Base-by-base conservation (phyloP, 2,113 vertebrate species). In the Mastomys natalensis region DNA sequence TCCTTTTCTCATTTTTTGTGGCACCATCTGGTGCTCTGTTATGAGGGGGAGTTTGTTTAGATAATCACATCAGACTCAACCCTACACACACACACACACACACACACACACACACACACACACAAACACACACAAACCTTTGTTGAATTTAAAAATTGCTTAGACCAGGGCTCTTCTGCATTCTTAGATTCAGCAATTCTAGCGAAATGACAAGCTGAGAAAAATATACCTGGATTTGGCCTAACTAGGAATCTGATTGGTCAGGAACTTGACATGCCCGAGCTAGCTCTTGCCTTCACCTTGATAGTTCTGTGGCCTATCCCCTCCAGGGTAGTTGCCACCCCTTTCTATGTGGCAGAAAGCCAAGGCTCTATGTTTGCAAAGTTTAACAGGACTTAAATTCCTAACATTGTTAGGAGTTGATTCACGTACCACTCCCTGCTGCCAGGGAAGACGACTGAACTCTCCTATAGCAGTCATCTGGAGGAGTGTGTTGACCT, bases 41-140 rank as follows among this genome's bases (percentile, higher is more conserved):
- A 87, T 89, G 74, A 93, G 74, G 29, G 64, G 92, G 40, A 95
- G 73, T 91, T 93, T 93, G 90, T 97, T 90, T 89, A 86, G 97
- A 92, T 93, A 96, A 95, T 48, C 66, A 73, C 60, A 48, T 76
- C 82, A 95, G 60, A 70, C 64, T 17, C 7, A 66, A 13, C 2
- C 55, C 16, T 15, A 26, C 29, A 22, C 10, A 60, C 31, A 21
- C 8, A 68, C 16, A 19, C 7, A 72, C 40, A 26, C 16, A 51
- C 37, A 48, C 5, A 43, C 40, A 60, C 43, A 48, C 43, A 78
- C 76, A 78, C 26, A 51, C 26, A 51, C 3, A 10, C 31, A 55
- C 51, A 80, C 77, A 81, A 24, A 94, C 31, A 90, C 8, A 73
- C 55, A 81, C 3, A n/a, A 13, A 37, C 12, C 48, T 60, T 84